A percentile compares a stretch with the other conserved stretches of the same genome.
Conservation (phyloP, 2,113 vertebrate genomes). For the Myxocyprinus asiaticus region DNA sequence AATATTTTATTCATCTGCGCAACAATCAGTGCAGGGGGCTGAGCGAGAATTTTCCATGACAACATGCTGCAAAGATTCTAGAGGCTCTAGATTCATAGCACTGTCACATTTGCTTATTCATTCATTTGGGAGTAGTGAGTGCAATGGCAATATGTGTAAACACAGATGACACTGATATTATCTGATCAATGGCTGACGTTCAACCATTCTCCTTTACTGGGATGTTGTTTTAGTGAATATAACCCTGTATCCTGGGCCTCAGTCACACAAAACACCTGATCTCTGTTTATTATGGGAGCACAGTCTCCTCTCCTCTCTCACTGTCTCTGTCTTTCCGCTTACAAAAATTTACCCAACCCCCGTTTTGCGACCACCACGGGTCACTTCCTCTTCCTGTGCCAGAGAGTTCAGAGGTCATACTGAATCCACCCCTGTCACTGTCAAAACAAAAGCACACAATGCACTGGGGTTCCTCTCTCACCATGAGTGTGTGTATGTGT, state of each 20-base stretch:
- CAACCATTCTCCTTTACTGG: neutral
- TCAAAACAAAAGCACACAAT: slow-evolving; percentile 13
- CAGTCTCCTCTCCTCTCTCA: neutral
- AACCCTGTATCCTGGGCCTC: slow-evolving; percentile 3
- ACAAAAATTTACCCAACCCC: neutral
- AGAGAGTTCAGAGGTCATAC: slow-evolving; percentile 43
- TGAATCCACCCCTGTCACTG: slow-evolving; percentile 23
- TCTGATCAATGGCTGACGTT: slow-evolving; percentile 12
- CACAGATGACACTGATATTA: slow-evolving; percentile 11
- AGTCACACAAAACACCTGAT: neutral
- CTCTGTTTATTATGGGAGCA: slow-evolving; percentile 7
- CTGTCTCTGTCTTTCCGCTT: neutral
- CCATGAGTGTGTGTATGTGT: slow-evolving; percentile 11
- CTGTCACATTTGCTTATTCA: slow-evolving; percentile 8
- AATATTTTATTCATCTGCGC: slow-evolving; percentile 49
- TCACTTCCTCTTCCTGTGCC: slow-evolving; percentile 48
- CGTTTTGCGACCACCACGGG: slow-evolving; percentile 4
- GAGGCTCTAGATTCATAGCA: slow-evolving; percentile 7
- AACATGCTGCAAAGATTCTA: neutral
- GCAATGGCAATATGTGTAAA: slow-evolving; percentile 6
- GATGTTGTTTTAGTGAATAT: slow-evolving; percentile 10
- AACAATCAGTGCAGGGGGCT: slow-evolving; percentile 24
- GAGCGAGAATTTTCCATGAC: slow-evolving; percentile 37
- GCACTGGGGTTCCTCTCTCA: neutral
- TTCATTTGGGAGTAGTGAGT: slow-evolving; percentile 7